Evolutionary conservation across 2,113 vertebrate genomes (phyloP), one percentile per base, ranked within the genome.

Genomic region (Hiodon alosoides): DNA sequence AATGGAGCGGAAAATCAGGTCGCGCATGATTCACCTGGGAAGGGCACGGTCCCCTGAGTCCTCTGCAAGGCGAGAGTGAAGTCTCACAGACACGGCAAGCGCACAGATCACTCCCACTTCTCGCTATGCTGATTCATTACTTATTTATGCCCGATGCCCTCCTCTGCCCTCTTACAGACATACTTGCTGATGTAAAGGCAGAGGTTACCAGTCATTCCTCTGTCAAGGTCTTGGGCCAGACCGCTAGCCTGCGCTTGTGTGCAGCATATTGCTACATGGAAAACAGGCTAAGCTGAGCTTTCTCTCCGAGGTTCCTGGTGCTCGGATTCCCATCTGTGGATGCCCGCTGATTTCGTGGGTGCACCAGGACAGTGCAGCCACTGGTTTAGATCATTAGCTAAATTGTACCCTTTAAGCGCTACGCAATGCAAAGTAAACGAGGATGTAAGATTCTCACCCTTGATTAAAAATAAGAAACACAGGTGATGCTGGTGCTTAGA

Each of bases 271-370:
- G 54, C n/a, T 46, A 74, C 16, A 47, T 72, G 71, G 47, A 72
- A 48, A 46, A 13, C 46, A 55, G 4, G 50, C 72, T 17, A 7
- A 5, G 9, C 58, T 62, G 59, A 11, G 47, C 71, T 51, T 52
- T 51, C 71, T 48, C 59, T 73, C 59, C 4, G n/a, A 7, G 46
- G 17, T 46, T 9, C 11, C 3, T 48, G 4, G 16, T 4, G 47
- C 17, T 72, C 13, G 14, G 9, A 54, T 73, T 51, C 72, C 72
- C 60, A 62, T 65, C 31, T 31, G 61, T 65, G 72, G 61, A 16
- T 46, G 60, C 16, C 70, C 5, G 16, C 72, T 9, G 61, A 54
- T 65, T 54, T 73, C 60, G 54, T 54, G 60, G 72, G 54, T 62
- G 60, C 31, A 61, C 52, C 31, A 10, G 60, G 60, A 65, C 60